Conservation (phyloP, 2,113 vertebrate genomes). For the Dipodomys merriami region DNA sequence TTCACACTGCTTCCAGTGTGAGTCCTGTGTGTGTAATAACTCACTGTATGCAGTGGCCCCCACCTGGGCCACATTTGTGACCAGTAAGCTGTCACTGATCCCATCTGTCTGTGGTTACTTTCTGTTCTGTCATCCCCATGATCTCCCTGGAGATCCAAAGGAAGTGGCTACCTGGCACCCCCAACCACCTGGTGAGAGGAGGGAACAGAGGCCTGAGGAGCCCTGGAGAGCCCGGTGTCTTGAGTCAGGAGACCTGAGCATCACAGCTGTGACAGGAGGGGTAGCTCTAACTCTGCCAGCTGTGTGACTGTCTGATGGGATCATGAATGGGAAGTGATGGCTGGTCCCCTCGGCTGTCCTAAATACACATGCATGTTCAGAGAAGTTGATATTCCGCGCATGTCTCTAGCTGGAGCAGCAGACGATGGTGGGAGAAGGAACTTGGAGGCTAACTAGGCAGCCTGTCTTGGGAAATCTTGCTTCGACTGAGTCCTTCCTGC, state of each 20-base stretch:
- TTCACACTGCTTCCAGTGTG: neutral
- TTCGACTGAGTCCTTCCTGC: neutral
- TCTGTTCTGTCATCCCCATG: neutral
- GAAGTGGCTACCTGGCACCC: neutral
- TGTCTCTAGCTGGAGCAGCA: neutral
- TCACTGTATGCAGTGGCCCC: neutral
- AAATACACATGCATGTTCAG: neutral
- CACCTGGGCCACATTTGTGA: neutral
- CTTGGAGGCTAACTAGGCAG: neutral
- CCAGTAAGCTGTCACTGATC: neutral
- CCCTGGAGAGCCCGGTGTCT: neutral
- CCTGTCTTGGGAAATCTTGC: neutral
- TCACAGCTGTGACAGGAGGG: neutral
- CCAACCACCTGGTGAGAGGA: neutral
- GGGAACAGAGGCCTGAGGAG: neutral
- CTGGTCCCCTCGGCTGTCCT: neutral
- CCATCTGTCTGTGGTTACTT: neutral
- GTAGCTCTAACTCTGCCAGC: neutral
- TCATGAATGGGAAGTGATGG: neutral
- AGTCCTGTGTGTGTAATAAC: neutral
- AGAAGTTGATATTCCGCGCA: neutral
- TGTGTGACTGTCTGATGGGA: neutral
- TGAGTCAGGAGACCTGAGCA: neutral
- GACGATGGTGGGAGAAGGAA: neutral
- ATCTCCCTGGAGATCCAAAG: neutral